These are phyloP conservation scores for Empis stercorea DNA, from an alignment of 2,888 invertebrate genomes.

Conservation along the genomic window DNA sequence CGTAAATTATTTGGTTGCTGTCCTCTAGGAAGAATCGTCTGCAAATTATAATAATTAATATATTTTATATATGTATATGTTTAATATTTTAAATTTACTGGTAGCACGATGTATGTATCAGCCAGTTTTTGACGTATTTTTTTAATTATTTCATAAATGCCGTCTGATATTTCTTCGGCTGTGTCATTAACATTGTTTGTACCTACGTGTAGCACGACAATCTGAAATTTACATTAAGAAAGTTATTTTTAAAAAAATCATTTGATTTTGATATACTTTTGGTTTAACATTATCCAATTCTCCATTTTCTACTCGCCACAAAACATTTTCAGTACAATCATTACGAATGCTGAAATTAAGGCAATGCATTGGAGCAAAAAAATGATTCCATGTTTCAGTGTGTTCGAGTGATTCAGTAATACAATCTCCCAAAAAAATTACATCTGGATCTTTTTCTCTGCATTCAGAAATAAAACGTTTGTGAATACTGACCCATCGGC, in stretches of 20 bases:
- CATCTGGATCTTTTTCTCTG: constrained; percentile 83
- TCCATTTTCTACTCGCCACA: constrained; percentile 83
- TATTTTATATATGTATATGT: not conserved
- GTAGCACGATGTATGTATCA: constrained; percentile 66
- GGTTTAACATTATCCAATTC: constrained; percentile 80
- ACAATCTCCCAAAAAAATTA: constrained; percentile 83
- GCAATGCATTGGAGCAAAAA: constrained; percentile 84
- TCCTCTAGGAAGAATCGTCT: constrained; percentile 82
- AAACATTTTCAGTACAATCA: constrained; percentile 75
- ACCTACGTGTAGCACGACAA: constrained; percentile 74
- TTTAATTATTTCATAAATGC: constrained; percentile 63
- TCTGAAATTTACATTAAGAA: constrained; percentile 41
- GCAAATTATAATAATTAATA: constrained; percentile 27
- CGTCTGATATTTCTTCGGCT: constrained; percentile 69
- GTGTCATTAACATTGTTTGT: constrained; percentile 75
- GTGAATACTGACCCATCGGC: constrained; percentile 52
- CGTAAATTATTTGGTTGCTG: constrained; percentile 71
- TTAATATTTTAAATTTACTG: constrained; percentile 45
- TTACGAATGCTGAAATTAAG: constrained; percentile 72
- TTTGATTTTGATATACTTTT: constrained; percentile 45
- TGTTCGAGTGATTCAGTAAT: constrained; percentile 70
- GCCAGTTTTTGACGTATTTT: constrained; percentile 65
- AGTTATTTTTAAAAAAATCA: not conserved
- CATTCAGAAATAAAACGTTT: constrained; percentile 64
- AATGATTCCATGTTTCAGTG: constrained; percentile 77